Evolutionary conservation across 2,113 vertebrate genomes (phyloP), one percentile per base, ranked within the genome.

Genomic region (Lates calcarifer): DNA sequence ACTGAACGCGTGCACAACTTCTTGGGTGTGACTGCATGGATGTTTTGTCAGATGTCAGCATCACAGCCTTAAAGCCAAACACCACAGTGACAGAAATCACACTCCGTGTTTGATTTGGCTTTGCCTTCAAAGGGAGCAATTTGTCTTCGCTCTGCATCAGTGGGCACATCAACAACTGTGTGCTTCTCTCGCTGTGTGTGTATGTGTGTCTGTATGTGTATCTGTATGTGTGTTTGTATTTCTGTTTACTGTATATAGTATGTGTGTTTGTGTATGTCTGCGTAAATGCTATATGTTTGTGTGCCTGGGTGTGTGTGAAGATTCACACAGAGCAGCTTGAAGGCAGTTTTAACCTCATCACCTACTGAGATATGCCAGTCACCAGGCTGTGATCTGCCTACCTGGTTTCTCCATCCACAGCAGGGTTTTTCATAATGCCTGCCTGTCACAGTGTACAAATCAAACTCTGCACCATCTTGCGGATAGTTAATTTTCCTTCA

Each of bases 61-160:
- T 80, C 55, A 1, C 79, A 75, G 82, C 77, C 79, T 88, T 84
- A 76, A 85, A 91, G 84, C 83, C 85, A 87, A 90, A 86, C 85
- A 74, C 62, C 74, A 72, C 85, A 51, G 82, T 88, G 92, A 91
- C 92, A 91, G 86, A 89, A 92, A 89, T 91, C 89, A 88, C 87
- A 77, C 80, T 80, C 85, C 28, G 60, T 85, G 79, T 92, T 92
- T 90, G 85, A 91, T 90, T 89, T 91, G 88, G 86, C 91, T 89
- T 84, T 31, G 83, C 84, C 89, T 92, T 91, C 91, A 89, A 91
- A 91, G 84, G 87, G 71, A 91, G 87, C 90, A 91, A 91, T 91
- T 92, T 91, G 89, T 91, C 89, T 86, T 81, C 76, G 68, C 85
- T 73, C 86, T 86, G 90, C 91, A 88, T 93, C 91, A 82, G 78